Conservation (phyloP, 1,140 invertebrate genomes). For the Wasmannia auropunctata region DNA sequence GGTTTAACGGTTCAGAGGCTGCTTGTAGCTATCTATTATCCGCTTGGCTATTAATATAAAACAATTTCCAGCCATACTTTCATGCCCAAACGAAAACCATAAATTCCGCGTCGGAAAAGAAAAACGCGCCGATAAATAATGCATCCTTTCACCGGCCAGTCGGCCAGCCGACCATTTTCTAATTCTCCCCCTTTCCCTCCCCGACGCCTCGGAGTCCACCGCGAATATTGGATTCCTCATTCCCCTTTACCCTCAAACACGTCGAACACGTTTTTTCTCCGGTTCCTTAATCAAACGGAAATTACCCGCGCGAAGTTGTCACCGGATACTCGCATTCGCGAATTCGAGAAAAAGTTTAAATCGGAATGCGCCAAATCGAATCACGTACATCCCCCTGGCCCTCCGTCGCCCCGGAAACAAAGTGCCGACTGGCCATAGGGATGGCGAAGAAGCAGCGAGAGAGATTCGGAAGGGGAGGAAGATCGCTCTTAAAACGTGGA, state of each 20-base stretch:
- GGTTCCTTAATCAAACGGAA: constrained; percentile 81
- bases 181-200: background rate
- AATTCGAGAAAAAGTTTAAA: constrained; percentile 81
- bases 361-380: constrained; percentile 84
- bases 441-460: constrained; percentile 13
- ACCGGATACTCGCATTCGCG: constrained; percentile 61
- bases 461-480: constrained; percentile 23
- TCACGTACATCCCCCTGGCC: constrained; percentile 77
- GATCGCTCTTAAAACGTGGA: constrained; percentile 61
- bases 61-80: constrained; percentile 41
- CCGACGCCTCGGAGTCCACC: constrained; percentile 56
- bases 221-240: constrained; percentile 74
- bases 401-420: constrained; percentile 64
- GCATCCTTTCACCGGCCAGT: constrained; percentile 55
- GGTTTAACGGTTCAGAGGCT: background rate
- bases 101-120: constrained; percentile 36
- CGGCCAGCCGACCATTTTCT: constrained; percentile 50
- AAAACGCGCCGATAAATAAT: constrained; percentile 57
- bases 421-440: constrained; percentile 56
- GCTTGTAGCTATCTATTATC: constrained; percentile 1
- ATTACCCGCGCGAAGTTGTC: constrained; percentile 82
- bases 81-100: constrained; percentile 44
- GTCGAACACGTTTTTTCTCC: constrained; percentile 38
- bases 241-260: constrained; percentile 49
- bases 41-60: constrained; percentile 43